Conservation (phyloP, 2,113 vertebrate genomes). For the Cyphomyrus plagiostoma region DNA sequence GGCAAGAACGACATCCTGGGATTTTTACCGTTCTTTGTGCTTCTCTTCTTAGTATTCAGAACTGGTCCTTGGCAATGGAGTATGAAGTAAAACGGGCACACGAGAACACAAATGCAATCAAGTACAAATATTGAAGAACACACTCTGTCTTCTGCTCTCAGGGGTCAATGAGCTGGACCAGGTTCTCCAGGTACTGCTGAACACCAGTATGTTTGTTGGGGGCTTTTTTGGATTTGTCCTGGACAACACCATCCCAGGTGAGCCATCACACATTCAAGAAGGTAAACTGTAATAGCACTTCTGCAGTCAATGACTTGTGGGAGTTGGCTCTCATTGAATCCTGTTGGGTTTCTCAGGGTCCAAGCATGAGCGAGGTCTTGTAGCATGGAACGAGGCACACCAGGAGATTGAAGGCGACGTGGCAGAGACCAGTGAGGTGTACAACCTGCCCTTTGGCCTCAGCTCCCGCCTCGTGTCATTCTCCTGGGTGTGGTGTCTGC, state of each 20-base stretch:
- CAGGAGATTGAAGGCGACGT: slow-evolving; percentile 50
- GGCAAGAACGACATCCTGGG: neutral
- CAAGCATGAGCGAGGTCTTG: slow-evolving; percentile 75
- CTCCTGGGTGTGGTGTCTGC: slow-evolving; percentile 53
- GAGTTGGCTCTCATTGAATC: neutral
- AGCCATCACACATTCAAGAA: slow-evolving; percentile 15
- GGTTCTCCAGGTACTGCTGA: slow-evolving; percentile 84
- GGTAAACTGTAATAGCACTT: neutral
- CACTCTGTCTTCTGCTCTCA: slow-evolving; percentile 42
- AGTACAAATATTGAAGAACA: neutral
- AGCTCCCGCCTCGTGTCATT: slow-evolving; percentile 55
- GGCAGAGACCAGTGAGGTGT: slow-evolving; percentile 59
- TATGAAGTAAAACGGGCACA: neutral
- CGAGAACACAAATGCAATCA: neutral
- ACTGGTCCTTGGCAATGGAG: neutral
- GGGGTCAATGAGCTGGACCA: slow-evolving; percentile 81
- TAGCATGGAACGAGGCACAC: slow-evolving; percentile 71
- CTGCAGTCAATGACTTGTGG: neutral
- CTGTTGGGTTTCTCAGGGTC: slow-evolving; percentile 61
- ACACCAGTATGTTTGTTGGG: slow-evolving; percentile 92
- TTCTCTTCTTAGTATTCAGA: neutral
- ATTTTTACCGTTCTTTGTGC: neutral
- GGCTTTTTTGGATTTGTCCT: slow-evolving; percentile 84
- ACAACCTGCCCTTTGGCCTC: slow-evolving; percentile 77
- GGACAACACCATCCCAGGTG: slow-evolving; percentile 94